Conservation (phyloP, 2,888 invertebrate genomes). For the Eurois occulta region DNA sequence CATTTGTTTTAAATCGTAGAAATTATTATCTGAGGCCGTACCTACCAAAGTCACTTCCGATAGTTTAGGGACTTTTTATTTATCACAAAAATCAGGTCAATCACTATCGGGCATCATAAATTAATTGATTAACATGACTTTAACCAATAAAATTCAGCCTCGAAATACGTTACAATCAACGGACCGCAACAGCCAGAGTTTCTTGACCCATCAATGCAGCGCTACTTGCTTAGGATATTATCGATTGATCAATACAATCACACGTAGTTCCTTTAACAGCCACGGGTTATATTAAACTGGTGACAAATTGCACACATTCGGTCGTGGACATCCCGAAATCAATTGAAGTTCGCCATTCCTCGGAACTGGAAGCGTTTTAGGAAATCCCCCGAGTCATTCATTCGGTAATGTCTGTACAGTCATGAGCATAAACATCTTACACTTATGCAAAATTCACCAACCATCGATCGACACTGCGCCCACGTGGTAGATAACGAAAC, state of each 20-base stretch:
- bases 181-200: background rate
- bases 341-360: background rate
- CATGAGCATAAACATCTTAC: background rate
- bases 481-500: too few relatives aligned
- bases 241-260: background rate
- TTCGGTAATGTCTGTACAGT: background rate
- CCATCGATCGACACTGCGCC: background rate
- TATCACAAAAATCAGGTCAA: conserved; percentile 2
- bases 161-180: background rate
- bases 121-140: background rate
- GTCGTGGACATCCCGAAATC: background rate
- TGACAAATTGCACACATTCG: background rate
- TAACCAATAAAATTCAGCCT: conserved; percentile 27
- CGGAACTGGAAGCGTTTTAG: background rate
- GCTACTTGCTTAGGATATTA: background rate
- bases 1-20: background rate
- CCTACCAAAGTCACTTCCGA: background rate
- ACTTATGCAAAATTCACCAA: background rate
- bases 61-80: conserved; percentile 20
- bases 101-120: conserved; percentile 1
- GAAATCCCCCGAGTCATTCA: conserved; percentile 34
- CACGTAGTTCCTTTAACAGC: background rate
- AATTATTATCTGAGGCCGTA: background rate
- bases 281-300: background rate
- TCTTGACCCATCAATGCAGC: background rate